phyloP scores from a whole-genome alignment of 2,888 invertebrate species.

The Desoria tigrina region DNA sequence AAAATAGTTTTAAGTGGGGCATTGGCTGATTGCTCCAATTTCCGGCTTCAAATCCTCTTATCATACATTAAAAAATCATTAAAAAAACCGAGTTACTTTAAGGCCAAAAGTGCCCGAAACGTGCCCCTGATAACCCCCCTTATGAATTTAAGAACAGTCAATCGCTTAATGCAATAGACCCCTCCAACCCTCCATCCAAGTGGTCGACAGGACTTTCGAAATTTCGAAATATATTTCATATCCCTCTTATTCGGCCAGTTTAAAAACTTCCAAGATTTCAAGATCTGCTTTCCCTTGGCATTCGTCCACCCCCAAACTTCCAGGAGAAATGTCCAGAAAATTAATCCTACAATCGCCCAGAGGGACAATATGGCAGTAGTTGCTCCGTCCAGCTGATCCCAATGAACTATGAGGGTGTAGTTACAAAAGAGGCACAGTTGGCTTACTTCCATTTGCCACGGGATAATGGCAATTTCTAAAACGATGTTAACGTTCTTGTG shows the following conservation, averaged over 20 bases:
- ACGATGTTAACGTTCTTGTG: background rate
- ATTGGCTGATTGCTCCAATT: too few species aligned
- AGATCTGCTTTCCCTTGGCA: background rate
- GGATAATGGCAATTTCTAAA: background rate
- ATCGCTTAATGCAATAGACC: background rate
- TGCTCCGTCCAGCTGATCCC: background rate
- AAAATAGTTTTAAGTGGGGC: too few species aligned
- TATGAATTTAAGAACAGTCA: background rate
- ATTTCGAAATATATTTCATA: background rate
- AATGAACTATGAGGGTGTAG: background rate
- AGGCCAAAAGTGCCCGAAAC: background rate
- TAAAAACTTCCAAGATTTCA: background rate
- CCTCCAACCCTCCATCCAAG: background rate
- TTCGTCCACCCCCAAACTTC: background rate
- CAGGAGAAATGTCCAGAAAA: background rate
- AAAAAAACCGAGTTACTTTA: too few species aligned
- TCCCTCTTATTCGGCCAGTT: background rate
- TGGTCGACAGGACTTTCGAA: constrained; percentile 1
- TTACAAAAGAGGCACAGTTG: background rate
- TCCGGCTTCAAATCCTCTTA: too few species aligned
- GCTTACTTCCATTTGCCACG: background rate
- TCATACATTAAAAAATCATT: too few species aligned
- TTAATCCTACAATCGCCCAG: background rate
- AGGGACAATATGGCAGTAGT: background rate
- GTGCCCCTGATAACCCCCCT: background rate